Evolutionary conservation across 2,113 vertebrate species (phyloP).

Genomic region (Burhinus bistriatus): DNA sequence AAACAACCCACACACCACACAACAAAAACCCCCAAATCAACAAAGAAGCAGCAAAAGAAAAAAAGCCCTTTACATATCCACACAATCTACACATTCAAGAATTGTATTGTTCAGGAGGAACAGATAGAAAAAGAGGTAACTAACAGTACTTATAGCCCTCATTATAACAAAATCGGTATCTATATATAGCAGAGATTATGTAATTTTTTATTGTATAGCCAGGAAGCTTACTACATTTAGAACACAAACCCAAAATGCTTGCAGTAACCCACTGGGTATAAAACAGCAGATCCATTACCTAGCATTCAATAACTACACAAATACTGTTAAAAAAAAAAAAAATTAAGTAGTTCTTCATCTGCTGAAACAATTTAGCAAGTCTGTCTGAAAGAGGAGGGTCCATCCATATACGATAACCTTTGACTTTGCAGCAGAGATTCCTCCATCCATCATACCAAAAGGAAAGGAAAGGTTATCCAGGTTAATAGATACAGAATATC

Average conservation of each 20-base stretch:
- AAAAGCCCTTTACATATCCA: not conserved
- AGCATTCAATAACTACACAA: not conserved
- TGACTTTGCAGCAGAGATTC: not conserved
- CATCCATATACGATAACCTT: not conserved
- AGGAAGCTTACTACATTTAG: not conserved
- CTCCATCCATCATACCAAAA: conserved; percentile 42
- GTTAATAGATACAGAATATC: conserved; percentile 50
- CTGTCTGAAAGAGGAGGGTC: not conserved
- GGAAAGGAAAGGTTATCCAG: conserved; percentile 29
- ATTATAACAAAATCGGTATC: not conserved
- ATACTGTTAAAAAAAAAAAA: conserved; percentile 15
- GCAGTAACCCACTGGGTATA: not conserved
- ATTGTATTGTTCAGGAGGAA: not conserved
- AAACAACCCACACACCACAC: not conserved
- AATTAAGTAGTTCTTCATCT: not conserved
- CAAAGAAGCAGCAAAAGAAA: not conserved
- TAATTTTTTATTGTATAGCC: not conserved
- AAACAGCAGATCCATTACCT: not conserved
- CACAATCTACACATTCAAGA: not conserved
- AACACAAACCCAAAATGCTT: not conserved
- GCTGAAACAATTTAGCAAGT: not conserved
- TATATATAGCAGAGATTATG: not conserved
- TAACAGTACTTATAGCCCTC: not conserved
- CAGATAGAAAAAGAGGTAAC: not conserved
- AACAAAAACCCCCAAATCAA: not conserved